Conservation (phyloP, 2,888 invertebrate genomes). For the Diachrysia chrysitis region DNA sequence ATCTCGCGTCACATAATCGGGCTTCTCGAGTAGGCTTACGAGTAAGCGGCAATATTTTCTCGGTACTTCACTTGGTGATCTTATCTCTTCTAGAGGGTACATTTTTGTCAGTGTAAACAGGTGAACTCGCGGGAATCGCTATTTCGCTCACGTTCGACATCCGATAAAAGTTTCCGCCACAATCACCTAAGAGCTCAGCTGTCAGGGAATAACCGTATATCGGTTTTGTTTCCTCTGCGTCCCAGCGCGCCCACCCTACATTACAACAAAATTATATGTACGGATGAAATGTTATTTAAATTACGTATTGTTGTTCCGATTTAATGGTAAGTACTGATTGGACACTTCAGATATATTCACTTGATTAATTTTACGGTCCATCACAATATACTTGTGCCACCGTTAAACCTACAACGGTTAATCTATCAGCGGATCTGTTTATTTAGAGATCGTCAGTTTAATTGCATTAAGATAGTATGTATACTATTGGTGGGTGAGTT, state of each 20-base stretch:
- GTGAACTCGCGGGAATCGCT: conserved; percentile 86
- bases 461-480: neutral
- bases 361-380: neutral
- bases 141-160: conserved; percentile 89
- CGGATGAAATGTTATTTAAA: conserved; percentile 42
- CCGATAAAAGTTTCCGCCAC: conserved; percentile 89
- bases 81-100: conserved; percentile 63
- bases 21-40: conserved; percentile 1
- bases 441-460: conserved; percentile 11
- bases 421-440: conserved; percentile 11
- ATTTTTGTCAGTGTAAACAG: conserved; percentile 73
- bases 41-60: conserved; percentile 19
- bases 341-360: neutral
- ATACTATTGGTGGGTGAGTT: neutral
- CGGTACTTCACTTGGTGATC: conserved; percentile 16
- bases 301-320: conserved; percentile 11
- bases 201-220: conserved; percentile 88
- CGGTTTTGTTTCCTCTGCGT: conserved; percentile 85
- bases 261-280: conserved; percentile 55
- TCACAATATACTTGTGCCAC: neutral
- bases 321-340: conserved; percentile 4
- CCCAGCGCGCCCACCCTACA: conserved; percentile 70
- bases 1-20: neutral
- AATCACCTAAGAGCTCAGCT: conserved; percentile 90
- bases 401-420: neutral